Evolutionary conservation across 2,888 invertebrate species (phyloP).

Genomic region (Brachypalpus laphriformis): DNA sequence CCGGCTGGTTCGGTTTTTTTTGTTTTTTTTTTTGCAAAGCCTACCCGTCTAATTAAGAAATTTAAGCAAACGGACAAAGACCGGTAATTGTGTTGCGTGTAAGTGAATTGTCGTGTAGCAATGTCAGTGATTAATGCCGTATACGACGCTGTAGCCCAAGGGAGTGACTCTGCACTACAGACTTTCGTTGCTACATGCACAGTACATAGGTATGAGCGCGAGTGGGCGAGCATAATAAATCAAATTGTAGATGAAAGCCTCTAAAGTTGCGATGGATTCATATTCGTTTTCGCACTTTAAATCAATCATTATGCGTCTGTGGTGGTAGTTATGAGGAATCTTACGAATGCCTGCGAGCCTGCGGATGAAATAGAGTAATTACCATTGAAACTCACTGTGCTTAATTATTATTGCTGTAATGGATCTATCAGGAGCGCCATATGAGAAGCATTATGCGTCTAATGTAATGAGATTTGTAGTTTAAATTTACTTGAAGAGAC

Average conservation of each 20-base stretch:
- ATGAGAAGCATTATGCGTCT: background rate
- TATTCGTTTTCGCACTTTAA: constrained; percentile 50
- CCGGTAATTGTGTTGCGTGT: constrained; percentile 64
- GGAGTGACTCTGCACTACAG: background rate
- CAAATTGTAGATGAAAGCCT: constrained; percentile 62
- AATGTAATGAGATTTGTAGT: background rate
- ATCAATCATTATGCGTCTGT: constrained; percentile 59
- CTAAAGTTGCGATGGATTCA: constrained; percentile 35
- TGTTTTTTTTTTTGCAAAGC: background rate
- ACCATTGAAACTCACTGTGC: constrained; percentile 1
- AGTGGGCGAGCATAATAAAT: constrained; percentile 51
- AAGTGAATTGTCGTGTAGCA: constrained; percentile 73
- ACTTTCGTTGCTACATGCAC: background rate
- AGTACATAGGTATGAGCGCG: constrained; percentile 7
- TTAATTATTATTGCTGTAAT: constrained; percentile 17
- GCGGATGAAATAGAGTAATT: constrained; percentile 22
- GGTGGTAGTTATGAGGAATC: constrained; percentile 16
- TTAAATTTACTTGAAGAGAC: background rate
- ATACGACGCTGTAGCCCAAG: constrained; percentile 31
- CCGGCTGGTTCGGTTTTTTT: background rate
- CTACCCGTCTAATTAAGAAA: constrained; percentile 62
- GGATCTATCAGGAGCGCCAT: background rate
- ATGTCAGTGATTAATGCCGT: constrained; percentile 73
- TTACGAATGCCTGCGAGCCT: constrained; percentile 13
- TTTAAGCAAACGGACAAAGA: constrained; percentile 59